Evolutionary conservation across 2,113 vertebrate genomes (phyloP), one percentile per base, ranked within the genome.

Genomic region (Muscicapa adusta): DNA sequence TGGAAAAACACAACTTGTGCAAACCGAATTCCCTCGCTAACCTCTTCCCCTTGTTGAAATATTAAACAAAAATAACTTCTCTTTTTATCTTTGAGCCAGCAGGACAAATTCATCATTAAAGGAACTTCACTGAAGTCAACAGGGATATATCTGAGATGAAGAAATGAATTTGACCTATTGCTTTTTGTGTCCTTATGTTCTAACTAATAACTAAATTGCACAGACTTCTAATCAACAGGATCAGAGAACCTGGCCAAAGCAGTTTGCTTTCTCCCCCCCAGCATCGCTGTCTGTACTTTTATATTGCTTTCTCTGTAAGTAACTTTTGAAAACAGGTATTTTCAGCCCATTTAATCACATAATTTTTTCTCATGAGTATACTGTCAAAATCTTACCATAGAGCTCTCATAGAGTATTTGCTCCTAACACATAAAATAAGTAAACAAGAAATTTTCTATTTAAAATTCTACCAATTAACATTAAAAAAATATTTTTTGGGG

Each of bases 31-130:
- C 94, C 95, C 94, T 95, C 9, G 8, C 94, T 97, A 97, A 97
- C 96, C 94, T 97, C 93, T 97, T 97, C 96, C 93, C 94, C 96
- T 96, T 96, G 93, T 95, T 97, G 96, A 97, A 97, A 97, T 97
- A 96, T 97, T 97, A 97, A 97, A 97, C 96, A 97, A 97, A 97
- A 97, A 97, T 95, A 96, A 89, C 92, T 91, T 89, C 74, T 94
- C 92, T 95, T 97, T 97, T 97, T 97, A 95, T 95, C 92, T 97
- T 77, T 86, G 95, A 97, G 95, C 95, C 96, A 97, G 88, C 51
- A 1, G 93, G 93, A 94, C 91, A 95, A 91, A 97, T 95, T 91
- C 83, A 85, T 96, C 93, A 96, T 95, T 95, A 92, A 94, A 92
- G 62, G 81, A 97, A 95, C 95, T 91, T 94, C 78, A 58, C 34